phyloP scores from a whole-genome alignment of 2,888 invertebrate species.

The Cyrtodaria siliqua region DNA sequence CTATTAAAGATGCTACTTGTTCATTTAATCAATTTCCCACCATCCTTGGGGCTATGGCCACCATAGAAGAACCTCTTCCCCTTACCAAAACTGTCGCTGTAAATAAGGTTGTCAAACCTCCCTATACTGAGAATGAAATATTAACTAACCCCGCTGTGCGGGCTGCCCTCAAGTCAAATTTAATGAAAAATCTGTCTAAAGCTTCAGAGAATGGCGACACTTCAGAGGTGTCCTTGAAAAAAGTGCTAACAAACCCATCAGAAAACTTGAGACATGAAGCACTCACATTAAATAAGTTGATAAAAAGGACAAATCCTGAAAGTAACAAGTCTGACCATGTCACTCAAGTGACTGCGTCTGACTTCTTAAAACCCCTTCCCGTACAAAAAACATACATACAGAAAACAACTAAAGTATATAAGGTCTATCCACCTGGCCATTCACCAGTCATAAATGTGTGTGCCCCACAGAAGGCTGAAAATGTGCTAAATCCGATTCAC shows the following conservation, averaged over 20 bases:
- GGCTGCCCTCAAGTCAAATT: not conserved
- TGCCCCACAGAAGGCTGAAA: too few species aligned
- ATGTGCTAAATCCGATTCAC: too few species aligned
- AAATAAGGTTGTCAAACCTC: too few species aligned
- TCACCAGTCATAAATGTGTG: too few species aligned
- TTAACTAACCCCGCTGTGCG: not conserved
- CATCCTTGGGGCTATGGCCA: too few species aligned
- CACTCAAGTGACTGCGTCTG: not conserved
- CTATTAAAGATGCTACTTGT: too few species aligned
- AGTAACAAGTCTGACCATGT: too few species aligned
- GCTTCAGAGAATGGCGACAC: not conserved
- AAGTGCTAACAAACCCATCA: conserved; percentile 18
- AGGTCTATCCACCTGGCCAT: conserved; percentile 12
- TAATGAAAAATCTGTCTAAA: conserved; percentile 1
- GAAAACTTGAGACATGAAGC: conserved; percentile 28
- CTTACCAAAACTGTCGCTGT: too few species aligned
- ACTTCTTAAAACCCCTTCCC: too few species aligned
- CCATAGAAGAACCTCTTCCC: too few species aligned
- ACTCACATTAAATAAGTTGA: conserved; percentile 11
- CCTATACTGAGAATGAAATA: not conserved
- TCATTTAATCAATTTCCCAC: too few species aligned
- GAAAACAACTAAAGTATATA: conserved; percentile 7
- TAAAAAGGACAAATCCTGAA: not conserved
- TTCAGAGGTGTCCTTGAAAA: conserved; percentile 4
- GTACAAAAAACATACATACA: too few species aligned